Percentiles rank a stretch among this genome's conserved stretches.
Conservation (phyloP, 2,888 invertebrate species). For the Tiphia femorata region DNA sequence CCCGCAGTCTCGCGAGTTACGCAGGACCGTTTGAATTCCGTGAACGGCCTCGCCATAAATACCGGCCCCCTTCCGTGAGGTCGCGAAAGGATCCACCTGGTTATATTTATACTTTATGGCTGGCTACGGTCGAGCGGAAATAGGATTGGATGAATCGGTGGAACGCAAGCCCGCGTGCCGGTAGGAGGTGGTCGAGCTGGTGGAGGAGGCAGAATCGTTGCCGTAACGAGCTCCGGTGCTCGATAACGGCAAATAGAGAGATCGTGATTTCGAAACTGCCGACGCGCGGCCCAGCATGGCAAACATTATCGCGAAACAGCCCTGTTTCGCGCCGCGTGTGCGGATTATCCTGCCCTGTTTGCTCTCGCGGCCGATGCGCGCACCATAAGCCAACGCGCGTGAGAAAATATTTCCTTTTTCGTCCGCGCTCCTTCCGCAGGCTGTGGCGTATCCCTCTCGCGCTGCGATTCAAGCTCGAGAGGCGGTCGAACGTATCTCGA, state of each 20-base stretch:
- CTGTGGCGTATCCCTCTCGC: too few relatives aligned
- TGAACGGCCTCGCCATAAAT: conserved; percentile 38
- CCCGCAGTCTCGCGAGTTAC: not conserved
- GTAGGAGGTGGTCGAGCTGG: not conserved
- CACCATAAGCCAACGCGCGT: too few relatives aligned
- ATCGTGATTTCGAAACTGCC: not conserved
- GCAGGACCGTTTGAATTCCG: conserved; percentile 31
- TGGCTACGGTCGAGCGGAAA: conserved; percentile 23
- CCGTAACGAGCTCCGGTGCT: not conserved
- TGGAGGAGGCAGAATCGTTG: not conserved
- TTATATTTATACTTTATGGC: conserved; percentile 30
- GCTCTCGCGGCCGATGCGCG: too few relatives aligned
- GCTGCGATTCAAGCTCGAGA: too few relatives aligned
- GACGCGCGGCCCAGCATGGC: not conserved
- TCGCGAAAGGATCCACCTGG: conserved; percentile 1
- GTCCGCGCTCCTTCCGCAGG: too few relatives aligned
- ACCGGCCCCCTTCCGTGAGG: too few relatives aligned
- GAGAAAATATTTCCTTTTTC: too few relatives aligned
- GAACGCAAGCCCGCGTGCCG: not conserved
- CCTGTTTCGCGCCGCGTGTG: too few relatives aligned
- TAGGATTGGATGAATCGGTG: conserved; percentile 29
- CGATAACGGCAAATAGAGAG: not conserved
- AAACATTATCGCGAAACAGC: not conserved
- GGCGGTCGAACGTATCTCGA: too few relatives aligned
- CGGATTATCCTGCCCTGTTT: too few relatives aligned